Percentiles rank a stretch among this genome's conserved stretches.
These are phyloP conservation scores for Andrena marginata DNA, from an alignment of 2,888 invertebrate species.

Conservation along the genomic window DNA sequence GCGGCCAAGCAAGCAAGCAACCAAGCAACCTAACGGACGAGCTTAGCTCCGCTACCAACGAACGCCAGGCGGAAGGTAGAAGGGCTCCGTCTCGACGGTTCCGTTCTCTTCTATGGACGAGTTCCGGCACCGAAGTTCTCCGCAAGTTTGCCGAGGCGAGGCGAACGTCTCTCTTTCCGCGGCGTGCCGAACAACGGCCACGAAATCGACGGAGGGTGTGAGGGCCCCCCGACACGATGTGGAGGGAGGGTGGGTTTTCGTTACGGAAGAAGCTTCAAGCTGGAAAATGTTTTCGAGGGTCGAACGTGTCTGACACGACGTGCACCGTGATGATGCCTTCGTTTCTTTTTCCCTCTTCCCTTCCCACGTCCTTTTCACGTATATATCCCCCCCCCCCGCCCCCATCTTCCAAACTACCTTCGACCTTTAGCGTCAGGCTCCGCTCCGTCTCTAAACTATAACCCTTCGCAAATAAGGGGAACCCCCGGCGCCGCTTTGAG, in stretches of 20 bases:
- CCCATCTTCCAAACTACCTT: conserved; percentile 17
- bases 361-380: background rate
- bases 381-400: conserved; percentile 14
- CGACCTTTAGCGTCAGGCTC: conserved; percentile 35
- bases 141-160: conserved; percentile 75
- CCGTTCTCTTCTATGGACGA: conserved; percentile 75
- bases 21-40: conserved; percentile 40
- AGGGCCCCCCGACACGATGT: conserved; percentile 3
- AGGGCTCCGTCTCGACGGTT: conserved; percentile 71
- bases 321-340: conserved; percentile 52
- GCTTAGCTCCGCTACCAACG: conserved; percentile 28
- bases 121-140: conserved; percentile 81
- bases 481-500: conserved; percentile 67
- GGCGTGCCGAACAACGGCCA: conserved; percentile 48
- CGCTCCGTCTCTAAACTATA: conserved; percentile 59
- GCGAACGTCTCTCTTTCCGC: conserved; percentile 70
- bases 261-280: conserved; percentile 53
- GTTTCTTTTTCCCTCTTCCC: conserved; percentile 14
- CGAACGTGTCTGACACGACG: conserved; percentile 72
- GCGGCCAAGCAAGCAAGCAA: conserved; percentile 69
- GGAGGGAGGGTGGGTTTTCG: conserved; percentile 23
- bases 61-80: conserved; percentile 42
- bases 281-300: conserved; percentile 52
- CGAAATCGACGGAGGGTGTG: conserved; percentile 48
- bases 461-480: conserved; percentile 72